Conservation (phyloP, 2,113 vertebrate genomes). For the Chaetodon auriga region DNA sequence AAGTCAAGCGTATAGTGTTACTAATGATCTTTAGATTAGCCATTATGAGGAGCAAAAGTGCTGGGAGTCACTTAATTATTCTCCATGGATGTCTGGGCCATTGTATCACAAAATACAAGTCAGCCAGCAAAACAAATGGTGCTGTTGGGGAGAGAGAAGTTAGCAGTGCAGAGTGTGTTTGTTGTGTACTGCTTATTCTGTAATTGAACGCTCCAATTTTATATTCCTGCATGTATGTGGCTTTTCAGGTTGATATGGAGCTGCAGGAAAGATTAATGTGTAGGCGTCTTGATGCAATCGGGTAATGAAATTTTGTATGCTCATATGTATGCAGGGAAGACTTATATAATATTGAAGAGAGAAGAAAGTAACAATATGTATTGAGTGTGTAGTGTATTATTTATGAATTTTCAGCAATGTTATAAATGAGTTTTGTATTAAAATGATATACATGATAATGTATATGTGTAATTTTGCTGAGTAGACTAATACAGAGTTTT, state of each 20-base stretch:
- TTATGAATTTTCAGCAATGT: constrained; percentile 4
- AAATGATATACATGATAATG: not conserved
- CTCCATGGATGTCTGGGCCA: constrained; percentile 42
- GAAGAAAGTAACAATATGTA: not conserved
- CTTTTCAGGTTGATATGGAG: constrained; percentile 23
- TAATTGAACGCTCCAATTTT: constrained; percentile 45
- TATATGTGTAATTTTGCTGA: constrained; percentile 1
- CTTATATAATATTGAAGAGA: not conserved
- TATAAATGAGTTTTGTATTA: constrained; percentile 12
- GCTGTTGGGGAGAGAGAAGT: constrained; percentile 55
- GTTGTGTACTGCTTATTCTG: not conserved
- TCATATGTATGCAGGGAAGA: not conserved
- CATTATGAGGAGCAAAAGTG: constrained; percentile 79
- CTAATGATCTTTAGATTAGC: constrained; percentile 82
- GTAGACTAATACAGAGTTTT: not conserved
- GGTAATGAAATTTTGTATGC: constrained; percentile 15
- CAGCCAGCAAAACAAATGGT: constrained; percentile 28
- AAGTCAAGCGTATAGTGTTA: constrained; percentile 75
- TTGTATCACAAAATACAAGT: constrained; percentile 52
- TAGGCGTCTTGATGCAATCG: constrained; percentile 31
- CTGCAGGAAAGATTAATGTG: constrained; percentile 10
- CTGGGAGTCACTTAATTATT: constrained; percentile 84
- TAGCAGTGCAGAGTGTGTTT: constrained; percentile 1
- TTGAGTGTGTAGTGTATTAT: not conserved
- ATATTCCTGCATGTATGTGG: constrained; percentile 9